phyloP scores from a whole-genome alignment of 2,113 vertebrate genomes.

The Chiloscyllium plagiosum region DNA sequence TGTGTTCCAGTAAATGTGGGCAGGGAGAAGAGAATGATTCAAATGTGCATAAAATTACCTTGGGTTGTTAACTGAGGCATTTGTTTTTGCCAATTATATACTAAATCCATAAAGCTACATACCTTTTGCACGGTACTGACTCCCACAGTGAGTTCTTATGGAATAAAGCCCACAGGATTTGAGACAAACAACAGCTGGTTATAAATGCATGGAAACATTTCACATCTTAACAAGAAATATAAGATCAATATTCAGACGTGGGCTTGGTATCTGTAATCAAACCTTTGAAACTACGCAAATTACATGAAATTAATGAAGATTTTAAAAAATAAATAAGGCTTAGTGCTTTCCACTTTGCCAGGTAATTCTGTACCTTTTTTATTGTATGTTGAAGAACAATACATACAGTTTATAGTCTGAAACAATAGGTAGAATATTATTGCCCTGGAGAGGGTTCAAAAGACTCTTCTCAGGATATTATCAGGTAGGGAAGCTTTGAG shows the following conservation, averaged over 20 bases:
- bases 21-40: not conserved
- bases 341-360: not conserved
- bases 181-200: too few relatives aligned
- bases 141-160: not conserved
- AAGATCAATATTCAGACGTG: not conserved
- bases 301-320: not conserved
- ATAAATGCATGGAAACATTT: not conserved
- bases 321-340: not conserved
- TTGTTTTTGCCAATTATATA: not conserved
- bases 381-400: not conserved
- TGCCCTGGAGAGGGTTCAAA: not conserved
- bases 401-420: not conserved
- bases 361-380: not conserved
- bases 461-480: too few relatives aligned
- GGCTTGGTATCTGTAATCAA: not conserved
- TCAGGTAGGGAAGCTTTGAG: too few relatives aligned
- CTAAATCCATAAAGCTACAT: not conserved
- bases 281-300: not conserved
- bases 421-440: not conserved
- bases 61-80: not conserved
- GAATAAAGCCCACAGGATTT: not conserved
- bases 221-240: not conserved
- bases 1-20: not conserved
- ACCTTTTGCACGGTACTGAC: not conserved
- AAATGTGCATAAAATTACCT: not conserved